A percentile compares a stretch with the other conserved stretches of the same genome.
Evolutionary conservation across 2,888 invertebrate species (phyloP).

Genomic region (Petrolisthes cinctipes): DNA sequence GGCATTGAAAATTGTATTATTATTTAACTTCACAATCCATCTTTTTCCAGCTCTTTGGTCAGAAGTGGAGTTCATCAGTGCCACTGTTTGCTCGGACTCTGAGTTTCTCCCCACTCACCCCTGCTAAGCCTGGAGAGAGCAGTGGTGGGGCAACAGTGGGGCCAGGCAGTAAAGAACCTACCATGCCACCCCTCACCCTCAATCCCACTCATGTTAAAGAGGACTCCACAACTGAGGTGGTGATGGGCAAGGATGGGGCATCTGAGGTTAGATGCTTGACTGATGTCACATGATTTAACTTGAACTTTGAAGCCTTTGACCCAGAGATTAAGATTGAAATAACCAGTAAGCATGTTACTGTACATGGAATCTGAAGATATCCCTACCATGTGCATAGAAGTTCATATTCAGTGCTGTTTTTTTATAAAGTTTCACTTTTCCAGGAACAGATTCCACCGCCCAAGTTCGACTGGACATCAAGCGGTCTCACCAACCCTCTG

Average conservation of each 20-base stretch:
- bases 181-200: not conserved
- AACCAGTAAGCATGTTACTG: no score
- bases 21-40: not conserved
- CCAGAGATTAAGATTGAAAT: no score
- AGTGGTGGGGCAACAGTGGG: not conserved
- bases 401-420: no score
- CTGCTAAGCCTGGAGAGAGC: slow-evolving; percentile 55
- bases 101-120: slow-evolving; percentile 64
- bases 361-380: no score
- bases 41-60: slow-evolving; percentile 58
- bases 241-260: not conserved
- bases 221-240: not conserved
- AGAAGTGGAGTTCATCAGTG: slow-evolving; percentile 65
- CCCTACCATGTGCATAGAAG: no score
- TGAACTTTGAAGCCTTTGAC: no score
- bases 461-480: slow-evolving; percentile 61
- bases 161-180: not conserved
- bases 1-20: not conserved
- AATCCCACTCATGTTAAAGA: slow-evolving; percentile 24
- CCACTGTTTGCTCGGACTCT: slow-evolving; percentile 65
- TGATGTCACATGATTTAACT: no score
- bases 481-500: slow-evolving; percentile 57
- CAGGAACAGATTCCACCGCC: slow-evolving; percentile 61
- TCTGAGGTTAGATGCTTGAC: slow-evolving; percentile 36
- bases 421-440: not conserved